phyloP scores from a whole-genome alignment of 2,113 vertebrate genomes.

The Boleophthalmus pectinirostris region DNA sequence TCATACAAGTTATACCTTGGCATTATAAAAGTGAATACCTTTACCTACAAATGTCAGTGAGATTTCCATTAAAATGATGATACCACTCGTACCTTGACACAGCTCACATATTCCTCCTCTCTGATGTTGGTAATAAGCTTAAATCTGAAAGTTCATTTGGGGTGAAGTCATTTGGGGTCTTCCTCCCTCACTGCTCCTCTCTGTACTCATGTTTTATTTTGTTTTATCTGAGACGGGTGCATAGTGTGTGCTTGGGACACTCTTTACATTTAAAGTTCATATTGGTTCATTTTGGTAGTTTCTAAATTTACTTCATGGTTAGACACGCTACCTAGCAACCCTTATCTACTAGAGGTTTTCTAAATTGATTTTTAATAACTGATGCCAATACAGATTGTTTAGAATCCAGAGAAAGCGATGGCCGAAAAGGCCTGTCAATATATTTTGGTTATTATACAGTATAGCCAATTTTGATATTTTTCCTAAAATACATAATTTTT shows the following conservation, averaged over 20 bases:
- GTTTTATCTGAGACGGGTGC: neutral
- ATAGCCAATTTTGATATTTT: no score
- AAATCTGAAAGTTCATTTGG: neutral
- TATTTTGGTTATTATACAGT: no score
- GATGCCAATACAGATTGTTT: no score
- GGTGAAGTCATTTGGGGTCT: neutral
- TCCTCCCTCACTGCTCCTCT: neutral
- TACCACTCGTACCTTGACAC: neutral
- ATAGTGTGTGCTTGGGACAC: neutral
- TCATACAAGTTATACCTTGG: neutral
- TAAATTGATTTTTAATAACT: no score
- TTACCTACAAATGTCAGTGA: neutral
- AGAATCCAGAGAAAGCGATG: no score
- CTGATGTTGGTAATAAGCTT: neutral
- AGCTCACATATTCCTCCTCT: neutral
- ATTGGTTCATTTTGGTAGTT: no score
- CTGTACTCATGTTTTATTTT: neutral
- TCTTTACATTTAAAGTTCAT: neutral
- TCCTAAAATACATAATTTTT: no score
- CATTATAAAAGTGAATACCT: neutral
- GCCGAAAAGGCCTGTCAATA: no score
- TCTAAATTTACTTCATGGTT: no score
- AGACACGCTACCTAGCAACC: no score
- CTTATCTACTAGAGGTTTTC: no score
- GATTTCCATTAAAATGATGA: neutral